Conservation (phyloP, 2,888 invertebrate species). For the Eurytoma adleriae region DNA sequence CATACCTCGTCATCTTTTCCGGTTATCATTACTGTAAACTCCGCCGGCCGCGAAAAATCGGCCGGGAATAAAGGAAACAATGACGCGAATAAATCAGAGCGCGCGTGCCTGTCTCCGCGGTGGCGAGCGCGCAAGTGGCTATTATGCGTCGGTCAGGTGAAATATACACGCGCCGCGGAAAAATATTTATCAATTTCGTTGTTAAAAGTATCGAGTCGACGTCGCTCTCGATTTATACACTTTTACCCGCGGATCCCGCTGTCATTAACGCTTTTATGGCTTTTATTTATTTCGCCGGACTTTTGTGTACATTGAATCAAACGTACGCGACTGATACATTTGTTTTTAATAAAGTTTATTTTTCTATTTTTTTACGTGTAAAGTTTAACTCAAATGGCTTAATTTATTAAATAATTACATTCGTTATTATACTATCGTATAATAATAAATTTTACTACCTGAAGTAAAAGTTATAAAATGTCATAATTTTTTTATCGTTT, state of each 20-base stretch:
- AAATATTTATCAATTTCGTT: conserved; percentile 45
- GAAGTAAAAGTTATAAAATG: too few species aligned
- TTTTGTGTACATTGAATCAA: background rate
- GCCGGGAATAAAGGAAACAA: conserved; percentile 49
- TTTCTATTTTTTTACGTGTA: too few species aligned
- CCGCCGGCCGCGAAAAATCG: conserved; percentile 22
- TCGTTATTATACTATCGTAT: too few species aligned
- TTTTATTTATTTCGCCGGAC: background rate
- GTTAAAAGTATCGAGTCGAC: background rate
- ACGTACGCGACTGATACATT: too few species aligned
- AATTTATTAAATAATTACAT: too few species aligned
- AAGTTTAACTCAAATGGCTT: too few species aligned
- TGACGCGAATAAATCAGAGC: conserved; percentile 54
- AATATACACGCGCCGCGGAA: conserved; percentile 15
- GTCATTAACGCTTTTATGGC: background rate
- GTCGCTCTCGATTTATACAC: background rate
- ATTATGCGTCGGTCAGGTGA: conserved; percentile 38
- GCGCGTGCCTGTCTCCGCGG: conserved; percentile 1
- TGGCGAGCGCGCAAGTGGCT: conserved; percentile 21
- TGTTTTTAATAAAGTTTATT: too few species aligned
- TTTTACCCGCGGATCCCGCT: background rate
- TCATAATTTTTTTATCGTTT: too few species aligned
- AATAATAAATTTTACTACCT: too few species aligned
- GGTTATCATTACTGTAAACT: conserved; percentile 60
- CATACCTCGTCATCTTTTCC: conserved; percentile 56